Evolutionary conservation across 1,140 invertebrate species (phyloP), one percentile per base, ranked within the genome.

Genomic region (Heterodera carotae): DNA sequence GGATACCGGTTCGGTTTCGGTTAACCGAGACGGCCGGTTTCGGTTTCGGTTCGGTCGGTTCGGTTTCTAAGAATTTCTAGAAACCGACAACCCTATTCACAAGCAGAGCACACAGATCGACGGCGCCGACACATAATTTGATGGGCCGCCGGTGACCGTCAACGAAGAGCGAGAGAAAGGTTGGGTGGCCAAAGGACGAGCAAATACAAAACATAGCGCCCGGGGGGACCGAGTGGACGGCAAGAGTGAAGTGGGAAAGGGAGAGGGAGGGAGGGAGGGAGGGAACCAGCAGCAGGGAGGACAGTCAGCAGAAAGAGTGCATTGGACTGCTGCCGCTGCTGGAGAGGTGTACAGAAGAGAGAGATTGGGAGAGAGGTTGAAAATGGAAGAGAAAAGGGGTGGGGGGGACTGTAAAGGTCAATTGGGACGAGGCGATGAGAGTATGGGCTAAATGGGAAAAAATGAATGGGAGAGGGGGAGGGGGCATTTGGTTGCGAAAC

Each of bases 371-470:
- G 6, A 53, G 6, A 29, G 22, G 70, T 15, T 22, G 34, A 33
- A 33, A 12, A 74, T 43, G 25, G n/a, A 25, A 53, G 18, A 2
- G 31, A 15, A 15, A 12, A 18, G n/a, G 31, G 27, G 56, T 8
- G 56, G 56, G 59, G 33, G 43, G 69, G 67, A 69, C 67, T 36
- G 64, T 43, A 60, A 62, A 74, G 43, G 71, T 56, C 43, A 74
- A 74, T 62, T 53, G 36, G 36, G 36, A 64, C 8, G 25, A 25
- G 6, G 29, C 7, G 4, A 27, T 29, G 36, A n/a, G 59, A 6
- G 22, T 15, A 62, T 25, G 34, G 43, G 43, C 8, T 29, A 15
- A 22, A 22, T 12, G 48, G 48, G 48, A 3, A 18, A 22, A 53
- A 22, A 53, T 12, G 48, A 3, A 15, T 8, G 48, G 10, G 48